Base-by-base conservation (phyloP, 92 coral and sea anemone species). In the Phenganax stokvisi region DNA sequence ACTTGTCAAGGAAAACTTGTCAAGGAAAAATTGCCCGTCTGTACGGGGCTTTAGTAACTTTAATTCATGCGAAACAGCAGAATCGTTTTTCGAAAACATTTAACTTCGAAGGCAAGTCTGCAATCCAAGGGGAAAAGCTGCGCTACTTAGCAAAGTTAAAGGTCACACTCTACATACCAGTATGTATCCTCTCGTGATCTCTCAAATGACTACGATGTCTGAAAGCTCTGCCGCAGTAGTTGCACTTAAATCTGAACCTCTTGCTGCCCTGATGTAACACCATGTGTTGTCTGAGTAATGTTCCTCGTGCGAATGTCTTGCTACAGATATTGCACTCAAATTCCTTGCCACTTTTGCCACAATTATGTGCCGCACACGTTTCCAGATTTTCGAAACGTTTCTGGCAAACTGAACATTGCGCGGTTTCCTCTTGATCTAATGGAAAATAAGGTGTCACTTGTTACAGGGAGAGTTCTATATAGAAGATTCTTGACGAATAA, bases 221-320 rank as follows among this genome's bases (percentile, higher is more conserved):
- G 77, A 96, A 96, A 90, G 92, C 92, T 88, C 92, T 92, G 30
- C 92, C 87, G 66, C 99, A 96, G 56, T 91, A 92, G 73, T 92
- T 97, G 84, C 99, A 96, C 76, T 93, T 91, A 74, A 96, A 96
- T 86, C 92, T 92, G 83, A 96, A 96, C 73, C 99, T 89, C 82
- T 96, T 92, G 84, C 89, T 96, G 3, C 99, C 99, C 86, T 90
- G 92, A 78, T 96, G 99, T 84, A 96, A 87, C 57, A 96, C 97
- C 28, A 97, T 89, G 86, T 96, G 99, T 81, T 96, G 99, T 75
- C 92, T 89, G 0, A 96, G 90, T 28, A 96, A 92, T 67, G 97
- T 96, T 75, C 92, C 87, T 31, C 99, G 92, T 25, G 97, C 89
- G 87, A 96, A 96, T 1, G 89, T 88, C 89, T 96, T 96, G 81